Percentiles rank a stretch among this genome's conserved stretches.
Evolutionary conservation across 2,113 vertebrate genomes (phyloP).

Genomic region (Madoqua kirkii): DNA sequence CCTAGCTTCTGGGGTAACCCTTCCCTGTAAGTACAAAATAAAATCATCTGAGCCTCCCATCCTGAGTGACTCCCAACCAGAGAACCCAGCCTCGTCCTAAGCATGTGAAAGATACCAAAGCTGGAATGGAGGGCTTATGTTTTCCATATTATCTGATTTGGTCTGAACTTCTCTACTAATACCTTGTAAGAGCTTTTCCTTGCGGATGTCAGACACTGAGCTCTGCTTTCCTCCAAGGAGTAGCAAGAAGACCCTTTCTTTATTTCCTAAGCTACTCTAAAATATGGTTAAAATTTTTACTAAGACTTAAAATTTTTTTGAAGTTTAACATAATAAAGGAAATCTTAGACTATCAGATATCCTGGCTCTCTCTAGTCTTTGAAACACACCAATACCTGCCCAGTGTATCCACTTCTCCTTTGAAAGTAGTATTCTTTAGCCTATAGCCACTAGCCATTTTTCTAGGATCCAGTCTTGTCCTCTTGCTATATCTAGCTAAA

Average conservation of each 20-base stretch:
- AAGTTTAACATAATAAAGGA: neutral
- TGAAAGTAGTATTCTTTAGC: neutral
- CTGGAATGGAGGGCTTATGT: neutral
- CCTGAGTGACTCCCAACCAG: neutral
- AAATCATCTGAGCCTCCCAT: neutral
- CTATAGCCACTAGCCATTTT: neutral
- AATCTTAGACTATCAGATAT: neutral
- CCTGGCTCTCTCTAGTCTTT: neutral
- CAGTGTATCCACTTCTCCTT: neutral
- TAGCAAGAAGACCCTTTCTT: neutral
- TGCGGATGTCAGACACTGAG: neutral
- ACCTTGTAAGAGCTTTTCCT: neutral
- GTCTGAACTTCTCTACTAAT: neutral
- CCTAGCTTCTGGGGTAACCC: neutral
- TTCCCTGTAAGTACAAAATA: neutral
- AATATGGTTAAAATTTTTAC: neutral
- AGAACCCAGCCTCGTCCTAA: neutral
- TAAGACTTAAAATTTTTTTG: neutral
- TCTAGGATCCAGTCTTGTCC: neutral
- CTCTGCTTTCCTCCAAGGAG: neutral
- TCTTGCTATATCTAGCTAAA: neutral
- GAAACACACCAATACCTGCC: neutral
- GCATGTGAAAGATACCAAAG: neutral
- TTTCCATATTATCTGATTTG: neutral
- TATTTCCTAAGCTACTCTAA: neutral